phyloP scores from a whole-genome alignment of 2,113 vertebrate genomes.

The Vidua macroura region DNA sequence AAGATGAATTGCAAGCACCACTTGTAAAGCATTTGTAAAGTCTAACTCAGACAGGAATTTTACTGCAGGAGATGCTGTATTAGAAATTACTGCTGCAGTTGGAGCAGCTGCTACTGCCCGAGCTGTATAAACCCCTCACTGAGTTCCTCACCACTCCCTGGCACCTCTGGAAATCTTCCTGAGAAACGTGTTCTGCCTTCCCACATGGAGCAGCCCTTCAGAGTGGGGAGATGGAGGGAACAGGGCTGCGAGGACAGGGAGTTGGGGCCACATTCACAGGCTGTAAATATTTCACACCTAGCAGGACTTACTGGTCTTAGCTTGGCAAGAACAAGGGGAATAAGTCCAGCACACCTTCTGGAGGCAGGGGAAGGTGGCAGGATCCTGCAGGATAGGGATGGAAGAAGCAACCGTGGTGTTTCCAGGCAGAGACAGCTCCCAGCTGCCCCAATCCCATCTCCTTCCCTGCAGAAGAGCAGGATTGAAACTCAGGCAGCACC shows the following conservation, averaged over 20 bases:
- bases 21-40: background rate
- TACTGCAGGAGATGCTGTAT: background rate
- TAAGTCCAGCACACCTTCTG: background rate
- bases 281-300: background rate
- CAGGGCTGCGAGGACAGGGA: fast-evolving
- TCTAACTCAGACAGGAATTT: background rate
- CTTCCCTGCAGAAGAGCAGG: background rate
- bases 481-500: background rate
- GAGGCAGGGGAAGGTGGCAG: background rate
- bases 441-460: background rate
- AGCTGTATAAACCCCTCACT: background rate
- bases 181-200: background rate
- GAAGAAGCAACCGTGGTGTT: fast-evolving
- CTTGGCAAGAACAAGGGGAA: fast-evolving
- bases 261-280: background rate
- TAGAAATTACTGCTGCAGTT: background rate
- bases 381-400: background rate
- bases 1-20: background rate
- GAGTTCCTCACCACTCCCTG: background rate
- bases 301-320: background rate
- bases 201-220: fast-evolving
- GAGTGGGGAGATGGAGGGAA: background rate
- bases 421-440: background rate
- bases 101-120: background rate
- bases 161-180: background rate